Evolutionary conservation across 2,888 invertebrate species (phyloP).

Genomic region (Scelioninae gen. 2): DNA sequence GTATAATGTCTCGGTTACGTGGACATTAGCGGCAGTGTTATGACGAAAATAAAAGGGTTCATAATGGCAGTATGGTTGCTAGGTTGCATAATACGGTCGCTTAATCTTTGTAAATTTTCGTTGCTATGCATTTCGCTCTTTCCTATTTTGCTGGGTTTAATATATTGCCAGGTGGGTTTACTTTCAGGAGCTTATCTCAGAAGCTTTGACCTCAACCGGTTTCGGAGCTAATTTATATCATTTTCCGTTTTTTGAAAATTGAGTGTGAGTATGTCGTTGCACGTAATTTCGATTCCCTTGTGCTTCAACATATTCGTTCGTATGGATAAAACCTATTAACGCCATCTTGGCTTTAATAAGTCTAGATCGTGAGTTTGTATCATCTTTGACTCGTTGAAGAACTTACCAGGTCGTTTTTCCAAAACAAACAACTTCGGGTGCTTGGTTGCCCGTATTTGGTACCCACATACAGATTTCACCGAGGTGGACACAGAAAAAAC

Average conservation of each 20-base stretch:
- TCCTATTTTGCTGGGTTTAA: not conserved
- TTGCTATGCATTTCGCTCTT: not conserved
- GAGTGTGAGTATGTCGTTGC: not conserved
- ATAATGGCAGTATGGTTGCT: not conserved
- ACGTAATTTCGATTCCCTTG: not conserved
- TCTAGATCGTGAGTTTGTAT: conserved; percentile 47
- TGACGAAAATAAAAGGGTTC: no score
- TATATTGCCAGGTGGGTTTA: no score
- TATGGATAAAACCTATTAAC: not conserved
- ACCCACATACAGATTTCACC: conserved; percentile 1
- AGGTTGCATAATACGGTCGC: no score
- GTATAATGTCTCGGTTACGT: no score
- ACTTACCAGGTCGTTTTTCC: conserved; percentile 8
- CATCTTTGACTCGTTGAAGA: not conserved
- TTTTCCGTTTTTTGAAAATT: not conserved
- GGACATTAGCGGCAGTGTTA: no score
- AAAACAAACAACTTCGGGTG: conserved; percentile 47
- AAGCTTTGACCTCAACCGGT: not conserved
- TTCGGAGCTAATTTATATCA: not conserved
- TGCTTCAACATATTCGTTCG: not conserved
- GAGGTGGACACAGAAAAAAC: not conserved
- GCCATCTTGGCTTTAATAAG: conserved; percentile 38
- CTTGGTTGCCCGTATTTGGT: conserved; percentile 30
- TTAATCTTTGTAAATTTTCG: no score
- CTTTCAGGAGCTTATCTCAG: not conserved